Percentiles rank a stretch among this genome's conserved stretches.
These are phyloP conservation scores for Phasianus colchicus DNA, from an alignment of 2,113 vertebrate genomes.

Conservation along the genomic window DNA sequence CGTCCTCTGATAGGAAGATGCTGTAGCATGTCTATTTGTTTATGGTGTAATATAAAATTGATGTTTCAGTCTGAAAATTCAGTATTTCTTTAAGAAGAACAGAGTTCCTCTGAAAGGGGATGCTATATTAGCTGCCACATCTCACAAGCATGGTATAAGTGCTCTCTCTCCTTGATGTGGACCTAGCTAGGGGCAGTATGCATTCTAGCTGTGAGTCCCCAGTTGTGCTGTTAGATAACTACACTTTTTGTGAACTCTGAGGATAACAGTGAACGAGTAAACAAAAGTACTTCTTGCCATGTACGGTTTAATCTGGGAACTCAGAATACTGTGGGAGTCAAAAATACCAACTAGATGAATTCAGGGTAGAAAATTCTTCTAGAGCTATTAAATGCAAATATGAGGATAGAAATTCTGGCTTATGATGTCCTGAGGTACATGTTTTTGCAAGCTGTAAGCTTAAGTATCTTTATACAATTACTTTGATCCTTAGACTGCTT, in stretches of 20 bases:
- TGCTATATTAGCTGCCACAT: background rate
- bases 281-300: background rate
- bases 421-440: background rate
- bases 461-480: background rate
- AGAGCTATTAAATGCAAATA: background rate
- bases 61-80: background rate
- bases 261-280: background rate
- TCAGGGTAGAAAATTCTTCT: background rate
- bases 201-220: background rate
- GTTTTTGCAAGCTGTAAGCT: background rate
- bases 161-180: background rate
- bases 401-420: background rate
- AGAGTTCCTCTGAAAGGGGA: background rate
- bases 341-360: background rate
- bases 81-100: background rate
- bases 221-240: background rate
- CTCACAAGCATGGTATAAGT: background rate
- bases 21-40: background rate
- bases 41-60: background rate
- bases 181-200: background rate
- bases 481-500: background rate
- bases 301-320: background rate
- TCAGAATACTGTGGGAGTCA: background rate
- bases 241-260: background rate
- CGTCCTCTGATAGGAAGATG: background rate